Base-by-base conservation (phyloP, 1,140 invertebrate genomes). In the Tetraneura akinire region DNA sequence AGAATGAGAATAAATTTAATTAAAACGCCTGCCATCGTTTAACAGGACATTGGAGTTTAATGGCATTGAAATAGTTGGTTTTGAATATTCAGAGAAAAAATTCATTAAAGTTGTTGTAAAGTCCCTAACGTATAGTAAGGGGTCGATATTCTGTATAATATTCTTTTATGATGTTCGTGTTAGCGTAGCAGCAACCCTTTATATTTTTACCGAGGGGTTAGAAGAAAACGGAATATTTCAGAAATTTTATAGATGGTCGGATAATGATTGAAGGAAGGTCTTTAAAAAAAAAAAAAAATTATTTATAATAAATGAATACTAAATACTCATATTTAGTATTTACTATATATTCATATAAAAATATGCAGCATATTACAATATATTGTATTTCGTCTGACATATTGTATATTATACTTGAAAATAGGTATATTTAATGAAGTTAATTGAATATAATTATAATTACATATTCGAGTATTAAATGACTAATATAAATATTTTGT, bases 81-180 rank as follows among this genome's bases (percentile, higher is more conserved):
- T 45, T 26, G 23, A 42, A 70, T 70, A 68, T 68, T 23, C 42
- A 68, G 66, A 32, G 60, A 70, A 70, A 70, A 64, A 70, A 66
- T 70, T 47, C 45, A 70, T 70, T 70, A 47, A 70, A 70, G 66
- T 49, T 70, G 64, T 68, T 45, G 32, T 66, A 21, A 42, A 45
- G 64, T 45, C 32, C 18, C 62, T 37, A n/a, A n/a, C n/a, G 32
- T 29, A 9, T 11, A 37, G 62, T 6, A 4, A 32, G 45, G 64
- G n/a, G 64, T 66, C n/a, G 32, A 23, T 18, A n/a, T 66, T 29
- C n/a, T 13, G n/a, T 66, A 66, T 66, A 42, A 37, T 42, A 42
- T 42, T 32, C n/a, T 21, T n/a, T 42, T 45, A n/a, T 18, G 45
- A 66, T 32, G 11, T 66, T 66, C n/a, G 37, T 1, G n/a, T 1